Base-by-base conservation (phyloP, 1,140 invertebrate species). In the Drosophila orena region DNA sequence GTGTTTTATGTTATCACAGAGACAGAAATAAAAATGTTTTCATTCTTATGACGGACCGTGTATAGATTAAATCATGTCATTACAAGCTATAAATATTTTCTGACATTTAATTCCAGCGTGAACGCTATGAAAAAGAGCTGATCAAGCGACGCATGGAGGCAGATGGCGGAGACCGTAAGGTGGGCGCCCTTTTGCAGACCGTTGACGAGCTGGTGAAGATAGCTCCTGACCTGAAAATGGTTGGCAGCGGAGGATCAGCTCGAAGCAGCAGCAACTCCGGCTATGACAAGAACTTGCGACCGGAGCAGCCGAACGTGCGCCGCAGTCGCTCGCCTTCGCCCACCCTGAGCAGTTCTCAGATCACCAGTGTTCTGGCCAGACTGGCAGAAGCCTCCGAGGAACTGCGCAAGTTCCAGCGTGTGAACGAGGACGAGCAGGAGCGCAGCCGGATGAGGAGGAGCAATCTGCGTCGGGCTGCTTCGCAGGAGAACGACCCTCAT, bases 61-160 rank as follows among this genome's bases (percentile, higher is more conserved):
- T 17, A 17, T 1, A 24, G 4, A 24, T 4, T 3, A 24, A 24
- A 24, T 24, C 22, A 24, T 24, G 22, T 24, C 3, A 3, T 24
- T 24, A 24, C 4, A 24, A 5, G 24, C 4, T 24, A 52, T 17
- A 14, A 14, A 4, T 40, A n/a, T 40, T 4, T 40, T 1, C 5
- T 17, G 7, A 43, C 20, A 0, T 27, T 24, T 7, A 1, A 27
- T 61, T 61, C 0, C 44, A 85, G 91, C 97, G 97, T 69, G 97
- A 98, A 85, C 94, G 96, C 3, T 95, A 96, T 76, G 97, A 98
- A 77, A 95, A 95, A 71, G 97, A 98, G 78, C 93, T 96, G n/a
- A 96, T 97, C 70, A 94, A 95, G 38, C 76, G 91, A 4, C 93
- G 93, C 72, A 89, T 93, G 34, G 94, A 95, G 43, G 90, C 91